Base-by-base conservation (phyloP, 2,113 vertebrate genomes). In the Pseudorhombus dupliciocellatus region DNA sequence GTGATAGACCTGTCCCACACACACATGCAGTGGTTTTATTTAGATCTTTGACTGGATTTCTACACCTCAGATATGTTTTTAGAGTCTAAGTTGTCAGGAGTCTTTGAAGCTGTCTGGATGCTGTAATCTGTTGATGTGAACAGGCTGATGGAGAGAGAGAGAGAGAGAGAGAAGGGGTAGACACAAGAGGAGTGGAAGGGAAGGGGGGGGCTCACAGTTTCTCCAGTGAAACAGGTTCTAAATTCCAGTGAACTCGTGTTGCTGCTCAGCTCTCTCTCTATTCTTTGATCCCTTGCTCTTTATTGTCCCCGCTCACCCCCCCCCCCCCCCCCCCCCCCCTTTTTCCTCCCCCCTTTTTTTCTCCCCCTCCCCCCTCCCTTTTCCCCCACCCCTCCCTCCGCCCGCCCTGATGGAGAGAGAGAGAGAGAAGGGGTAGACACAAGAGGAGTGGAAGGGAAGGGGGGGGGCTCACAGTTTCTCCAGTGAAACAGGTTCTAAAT, bases 241-340 rank as follows among this genome's bases (percentile, higher is more conserved):
- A 61, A 64, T 70, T 80, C 82, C 60, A 46, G 37, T 56, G 73
- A 73, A 70, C 66, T 61, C 59, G 15, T 71, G 78, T 80, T 77
- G 69, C 78, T 77, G 0, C 68, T 72, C 57, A 11, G 68, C 54
- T 77, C 61, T 74, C 51, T 55, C 7, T 75, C 34, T 76, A 22
- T 62, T 66, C 61, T 81, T 71, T 54, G 22, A 62, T 84, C 54
- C 64, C 31, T 54, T 12, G 2, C 68, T 63, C 63, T 81, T 64
- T 64, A 57, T 84, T 63, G 30, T 48, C 66, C 24, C 62, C 62
- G 31, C 53, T 24, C 56, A 34, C 53, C 52, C 52, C 4, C 42
- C 51, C 48, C 57, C 54, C 25, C 24, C 42, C n/a, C 14, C 15
- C 21, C 21, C 11, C 34, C 7, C 44, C n/a, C n/a, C n/a, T n/a